phyloP scores from a whole-genome alignment of 2,888 invertebrate species.

The Ormyrus thymus region DNA sequence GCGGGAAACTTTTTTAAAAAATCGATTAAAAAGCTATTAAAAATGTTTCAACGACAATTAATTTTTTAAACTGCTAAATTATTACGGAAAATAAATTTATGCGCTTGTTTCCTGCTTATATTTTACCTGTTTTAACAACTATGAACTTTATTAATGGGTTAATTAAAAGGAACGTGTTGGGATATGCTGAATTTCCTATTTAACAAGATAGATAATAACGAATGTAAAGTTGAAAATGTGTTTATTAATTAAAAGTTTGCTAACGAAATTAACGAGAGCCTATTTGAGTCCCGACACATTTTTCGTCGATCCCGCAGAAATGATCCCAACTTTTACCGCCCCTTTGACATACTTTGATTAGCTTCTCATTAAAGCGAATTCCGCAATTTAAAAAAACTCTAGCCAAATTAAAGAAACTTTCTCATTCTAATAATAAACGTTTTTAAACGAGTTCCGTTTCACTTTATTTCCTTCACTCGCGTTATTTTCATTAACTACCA shows the following conservation, averaged over 20 bases:
- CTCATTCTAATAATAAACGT: slow-evolving; percentile 6
- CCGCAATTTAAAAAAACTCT: not conserved
- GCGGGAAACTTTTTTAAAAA: no score
- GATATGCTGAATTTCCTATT: slow-evolving; percentile 6
- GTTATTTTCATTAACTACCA: not conserved
- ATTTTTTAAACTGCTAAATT: no score
- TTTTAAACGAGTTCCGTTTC: not conserved
- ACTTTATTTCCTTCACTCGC: not conserved
- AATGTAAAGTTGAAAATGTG: slow-evolving; percentile 36
- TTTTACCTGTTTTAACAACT: no score
- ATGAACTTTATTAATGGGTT: not conserved
- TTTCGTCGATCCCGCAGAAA: not conserved
- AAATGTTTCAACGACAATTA: no score
- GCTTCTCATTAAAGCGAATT: not conserved
- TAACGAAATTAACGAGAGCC: slow-evolving; percentile 11
- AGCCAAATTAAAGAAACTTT: not conserved
- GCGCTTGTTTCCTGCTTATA: no score
- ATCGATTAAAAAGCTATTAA: no score
- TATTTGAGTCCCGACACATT: not conserved
- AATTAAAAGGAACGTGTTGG: slow-evolving; percentile 39
- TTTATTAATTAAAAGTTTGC: slow-evolving; percentile 46
- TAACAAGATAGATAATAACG: slow-evolving; percentile 47
- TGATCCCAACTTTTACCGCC: not conserved
- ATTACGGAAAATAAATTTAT: no score
- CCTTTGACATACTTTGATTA: not conserved